phyloP scores from a whole-genome alignment of 2,888 invertebrate genomes.

The Tinea pellionella region DNA sequence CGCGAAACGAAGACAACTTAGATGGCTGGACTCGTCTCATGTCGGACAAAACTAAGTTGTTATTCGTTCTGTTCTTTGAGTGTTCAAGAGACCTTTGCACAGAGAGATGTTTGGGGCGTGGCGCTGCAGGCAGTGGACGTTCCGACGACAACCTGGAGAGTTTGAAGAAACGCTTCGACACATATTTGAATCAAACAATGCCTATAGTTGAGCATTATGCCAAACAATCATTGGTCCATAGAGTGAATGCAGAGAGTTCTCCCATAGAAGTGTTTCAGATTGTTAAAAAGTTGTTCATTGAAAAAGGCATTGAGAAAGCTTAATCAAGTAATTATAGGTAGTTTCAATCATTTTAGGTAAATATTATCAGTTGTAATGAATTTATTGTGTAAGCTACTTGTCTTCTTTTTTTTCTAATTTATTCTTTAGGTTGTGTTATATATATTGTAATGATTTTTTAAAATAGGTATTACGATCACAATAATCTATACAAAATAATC shows the following conservation, averaged over 20 bases:
- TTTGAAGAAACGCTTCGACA: conserved; percentile 86
- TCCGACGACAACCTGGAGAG: conserved; percentile 94
- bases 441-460: too few species aligned
- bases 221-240: conserved; percentile 74
- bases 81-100: conserved; percentile 88
- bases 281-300: conserved; percentile 64
- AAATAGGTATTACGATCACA: neutral
- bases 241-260: conserved; percentile 77
- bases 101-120: conserved; percentile 86
- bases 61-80: conserved; percentile 93
- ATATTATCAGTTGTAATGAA: neutral
- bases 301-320: conserved; percentile 27
- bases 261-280: conserved; percentile 75
- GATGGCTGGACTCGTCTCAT: conserved; percentile 93
- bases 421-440: neutral
- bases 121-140: conserved; percentile 90
- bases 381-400: neutral
- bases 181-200: conserved; percentile 86
- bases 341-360: conserved; percentile 7
- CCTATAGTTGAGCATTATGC: conserved; percentile 91
- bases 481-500: too few species aligned
- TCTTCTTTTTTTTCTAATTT: neutral
- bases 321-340: neutral
- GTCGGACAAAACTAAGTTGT: conserved; percentile 83
- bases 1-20: conserved; percentile 95